A percentile compares a stretch with the other conserved stretches of the same genome.
Conservation (phyloP, 30 jellyfish, hydroid and myxozoan genomes). For the Cassiopea andromeda region DNA sequence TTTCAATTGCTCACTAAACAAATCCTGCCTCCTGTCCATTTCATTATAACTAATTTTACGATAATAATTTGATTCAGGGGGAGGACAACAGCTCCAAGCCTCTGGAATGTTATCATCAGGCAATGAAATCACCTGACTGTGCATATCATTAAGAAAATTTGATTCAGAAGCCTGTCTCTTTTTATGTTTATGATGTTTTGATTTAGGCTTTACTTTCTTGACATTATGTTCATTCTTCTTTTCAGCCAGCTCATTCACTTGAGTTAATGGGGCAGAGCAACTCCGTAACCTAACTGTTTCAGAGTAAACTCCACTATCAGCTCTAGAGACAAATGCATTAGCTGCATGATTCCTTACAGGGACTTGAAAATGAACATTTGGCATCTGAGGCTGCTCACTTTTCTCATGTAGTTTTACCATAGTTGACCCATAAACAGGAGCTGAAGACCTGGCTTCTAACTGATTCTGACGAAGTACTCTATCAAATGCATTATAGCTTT, state of each 20-base stretch:
- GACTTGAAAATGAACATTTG: neutral
- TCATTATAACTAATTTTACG: constrained; percentile 65
- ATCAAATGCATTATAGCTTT: constrained; percentile 69
- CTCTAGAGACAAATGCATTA: neutral
- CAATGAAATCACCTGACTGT: neutral
- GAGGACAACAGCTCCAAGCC: constrained; percentile 92
- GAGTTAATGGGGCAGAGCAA: constrained; percentile 8
- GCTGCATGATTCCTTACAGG: neutral
- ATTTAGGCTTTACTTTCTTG: neutral
- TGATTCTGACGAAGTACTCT: constrained; percentile 76
- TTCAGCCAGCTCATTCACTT: constrained; percentile 9
- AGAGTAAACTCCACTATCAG: constrained; percentile 27
- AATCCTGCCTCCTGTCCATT: constrained; percentile 87
- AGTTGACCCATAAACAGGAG: constrained; percentile 97
- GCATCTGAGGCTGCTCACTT: constrained; percentile 9
- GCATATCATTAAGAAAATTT: neutral
- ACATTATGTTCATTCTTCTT: neutral
- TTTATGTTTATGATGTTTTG: neutral
- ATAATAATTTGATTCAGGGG: constrained; percentile 61
- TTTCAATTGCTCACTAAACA: constrained; percentile 75
- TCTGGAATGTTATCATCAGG: constrained; percentile 11
- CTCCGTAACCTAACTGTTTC: neutral
- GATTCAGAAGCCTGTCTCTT: neutral
- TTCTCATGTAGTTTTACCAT: constrained; percentile 81
- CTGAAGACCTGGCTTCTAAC: constrained; percentile 83